Base-by-base conservation (phyloP, 2,888 invertebrate genomes). In the Parochlus steinenii region DNA sequence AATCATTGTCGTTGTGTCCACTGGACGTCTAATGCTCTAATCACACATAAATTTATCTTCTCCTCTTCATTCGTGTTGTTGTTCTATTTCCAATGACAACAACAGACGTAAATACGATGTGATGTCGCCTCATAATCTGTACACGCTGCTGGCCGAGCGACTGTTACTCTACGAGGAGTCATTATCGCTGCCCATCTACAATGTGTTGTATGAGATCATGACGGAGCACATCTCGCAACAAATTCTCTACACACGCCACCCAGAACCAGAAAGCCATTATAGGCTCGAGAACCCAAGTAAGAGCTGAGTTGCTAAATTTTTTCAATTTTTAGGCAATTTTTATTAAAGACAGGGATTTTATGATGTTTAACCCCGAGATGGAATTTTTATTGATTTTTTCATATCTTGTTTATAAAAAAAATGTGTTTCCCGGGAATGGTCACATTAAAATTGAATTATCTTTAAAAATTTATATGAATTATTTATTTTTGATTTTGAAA, bases 91-190 rank as follows among this genome's bases (percentile, higher is more conserved):
- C n/a, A n/a, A n/a, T n/a, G n/a, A n/a, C n/a, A n/a, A n/a, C n/a
- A 22, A 22, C 12, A 92, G 90, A 64, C 73, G 98, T 49, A 99
- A 99, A 63, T 93, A 93, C 63, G 98, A 99, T 63, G 90, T 95
- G 36, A 93, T 99, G 92, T 87, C 87, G 44, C 92, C 95, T 2
- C 86, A 92, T 64, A 99, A 99, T 68, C 68, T 99, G 52, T 97
- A 97, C 66, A 93, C 95, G 17, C 64, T 98, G 50, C 69, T 99
- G 47, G 87, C 93, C 22, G 93, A 93, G 53, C 71, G 95, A 44
- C 70, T 99, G 47, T 65, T 89, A 47, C 63, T 87, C 38, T 82
- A 87, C 53, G 85, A 89, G 52, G 86, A 85, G 53, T 81, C 79
- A 7, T 69, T 99, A 37, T 78, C 92, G 33, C 66, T 97, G 60